These are phyloP conservation scores for Ptilonorhynchus violaceus DNA, from an alignment of 2,113 vertebrate genomes.

Conservation along the genomic window DNA sequence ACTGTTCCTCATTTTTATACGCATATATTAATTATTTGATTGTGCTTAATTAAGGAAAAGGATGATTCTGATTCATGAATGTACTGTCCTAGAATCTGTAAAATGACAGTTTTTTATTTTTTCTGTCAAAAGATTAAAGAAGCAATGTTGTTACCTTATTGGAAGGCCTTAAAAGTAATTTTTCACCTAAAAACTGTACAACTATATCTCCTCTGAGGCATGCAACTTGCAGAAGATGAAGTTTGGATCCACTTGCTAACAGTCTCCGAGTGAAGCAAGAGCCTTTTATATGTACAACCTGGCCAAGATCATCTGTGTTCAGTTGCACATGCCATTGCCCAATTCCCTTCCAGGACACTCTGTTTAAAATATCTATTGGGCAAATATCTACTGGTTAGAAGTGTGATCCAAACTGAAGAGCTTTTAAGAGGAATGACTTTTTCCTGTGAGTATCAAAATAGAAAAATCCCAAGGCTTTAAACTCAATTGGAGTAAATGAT, in stretches of 20 bases:
- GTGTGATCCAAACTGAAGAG: not conserved
- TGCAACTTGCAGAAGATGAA: not conserved
- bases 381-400: not conserved
- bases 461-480: not conserved
- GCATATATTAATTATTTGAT: not conserved
- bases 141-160: not conserved
- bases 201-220: not conserved
- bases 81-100: not conserved
- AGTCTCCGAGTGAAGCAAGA: not conserved
- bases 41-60: not conserved
- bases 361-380: not conserved
- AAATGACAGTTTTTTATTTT: not conserved
- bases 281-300: not conserved
- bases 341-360: not conserved
- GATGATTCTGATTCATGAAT: not conserved
- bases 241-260: not conserved
- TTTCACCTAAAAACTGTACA: not conserved
- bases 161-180: not conserved
- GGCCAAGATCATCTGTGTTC: not conserved
- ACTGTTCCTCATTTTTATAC: not conserved
- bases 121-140: not conserved
- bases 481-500: not conserved
- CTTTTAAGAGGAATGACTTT: not conserved
- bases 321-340: not conserved
- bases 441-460: not conserved